These are phyloP conservation scores for Thamnophis elegans DNA, from an alignment of 2,797 vertebrate species.

Conservation along the genomic window DNA sequence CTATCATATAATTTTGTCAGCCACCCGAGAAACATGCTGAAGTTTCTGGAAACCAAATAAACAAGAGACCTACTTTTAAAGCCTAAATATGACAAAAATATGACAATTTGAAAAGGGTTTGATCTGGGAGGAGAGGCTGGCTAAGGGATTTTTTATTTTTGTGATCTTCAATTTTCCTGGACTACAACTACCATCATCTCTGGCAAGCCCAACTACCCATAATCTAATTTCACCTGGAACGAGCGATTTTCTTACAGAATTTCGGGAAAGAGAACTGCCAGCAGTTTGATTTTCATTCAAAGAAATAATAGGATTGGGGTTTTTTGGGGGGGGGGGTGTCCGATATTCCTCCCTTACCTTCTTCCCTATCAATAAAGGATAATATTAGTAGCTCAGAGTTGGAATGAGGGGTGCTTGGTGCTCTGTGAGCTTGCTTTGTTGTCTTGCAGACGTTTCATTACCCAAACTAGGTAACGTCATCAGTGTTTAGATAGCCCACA, in stretches of 20 bases:
- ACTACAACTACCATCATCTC: neutral
- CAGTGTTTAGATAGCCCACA: neutral
- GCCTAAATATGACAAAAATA: neutral
- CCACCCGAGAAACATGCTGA: no score
- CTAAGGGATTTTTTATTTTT: neutral
- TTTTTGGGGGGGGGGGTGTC: neutral
- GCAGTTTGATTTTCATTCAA: neutral
- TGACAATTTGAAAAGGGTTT: neutral
- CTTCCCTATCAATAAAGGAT: neutral
- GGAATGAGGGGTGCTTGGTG: neutral
- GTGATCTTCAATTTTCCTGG: neutral
- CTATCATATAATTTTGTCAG: no score
- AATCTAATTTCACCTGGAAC: neutral
- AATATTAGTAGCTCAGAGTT: neutral
- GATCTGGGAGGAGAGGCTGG: neutral
- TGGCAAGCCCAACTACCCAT: neutral
- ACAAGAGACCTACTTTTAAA: neutral
- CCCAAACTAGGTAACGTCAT: neutral
- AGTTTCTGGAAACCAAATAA: no score
- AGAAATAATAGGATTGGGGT: neutral
- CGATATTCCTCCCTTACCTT: neutral
- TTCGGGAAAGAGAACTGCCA: neutral
- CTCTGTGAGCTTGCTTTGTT: neutral
- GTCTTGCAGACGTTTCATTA: neutral
- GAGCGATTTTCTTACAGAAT: neutral